Base-by-base conservation (phyloP, 2,113 vertebrate genomes). In the Apodemus sylvaticus region DNA sequence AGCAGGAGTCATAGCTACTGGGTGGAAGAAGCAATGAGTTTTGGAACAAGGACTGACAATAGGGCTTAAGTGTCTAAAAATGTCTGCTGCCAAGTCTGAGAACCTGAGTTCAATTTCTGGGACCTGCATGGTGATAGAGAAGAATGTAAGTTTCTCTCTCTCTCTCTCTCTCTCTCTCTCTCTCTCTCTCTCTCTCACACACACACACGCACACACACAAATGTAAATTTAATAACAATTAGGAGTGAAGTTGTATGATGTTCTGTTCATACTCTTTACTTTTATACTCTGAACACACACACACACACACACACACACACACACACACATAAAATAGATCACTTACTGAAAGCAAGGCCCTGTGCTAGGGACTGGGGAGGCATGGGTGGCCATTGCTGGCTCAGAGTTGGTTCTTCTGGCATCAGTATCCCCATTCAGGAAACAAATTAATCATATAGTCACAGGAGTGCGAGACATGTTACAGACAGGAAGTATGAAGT, bases 381-480 rank as follows among this genome's bases (percentile, higher is more conserved):
- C 8, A 2, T 42, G 45, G 60, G 82, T 45, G 42, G 82, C 60
- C 16, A 45, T 48, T 16, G 9, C n/a, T 73, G 87, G 26, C 89
- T 95, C 39, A 81, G 45, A 55, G 24, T 90, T 60, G 55, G 58
- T 39, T 9, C 36, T 89, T 71, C n/a, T 55, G 36, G 53, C 93
- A 73, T 73, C 45, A 93, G 5, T 42, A 86, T 66, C 7, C 34
- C 91, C 45, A 78, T 77, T 79, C 87, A 92, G 96, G 86, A 97
- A 95, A 74, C 55, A 89, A 53, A 90, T 31, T 29, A 86, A 85
- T 89, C 91, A 91, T 48, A 45, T 22, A 34, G 36, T 96, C 97
- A 78, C 86, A 86, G 82, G 94, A 82, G 66, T 89, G 81, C 29
- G 70, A 96, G 78, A 70, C 31, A 66, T 60, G 85, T 58, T 85